Evolutionary conservation across 1,140 invertebrate species (phyloP), one percentile per base, ranked within the genome.

Genomic region (Temnothorax curvispinosus): DNA sequence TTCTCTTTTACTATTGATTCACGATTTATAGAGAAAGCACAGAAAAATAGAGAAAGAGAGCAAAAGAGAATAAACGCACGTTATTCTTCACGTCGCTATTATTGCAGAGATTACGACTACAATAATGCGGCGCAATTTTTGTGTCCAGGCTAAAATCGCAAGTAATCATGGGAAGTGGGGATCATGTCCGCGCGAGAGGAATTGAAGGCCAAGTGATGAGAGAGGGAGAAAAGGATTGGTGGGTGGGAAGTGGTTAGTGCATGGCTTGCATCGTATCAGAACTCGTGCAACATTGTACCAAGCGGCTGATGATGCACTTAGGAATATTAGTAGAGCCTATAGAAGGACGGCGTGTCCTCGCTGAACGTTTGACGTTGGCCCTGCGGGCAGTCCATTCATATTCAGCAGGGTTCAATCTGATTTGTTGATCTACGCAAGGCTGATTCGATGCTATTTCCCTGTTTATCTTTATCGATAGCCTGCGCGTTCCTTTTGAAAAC

Each of bases 271-370:
- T 88, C 86, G 87, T 90, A 92, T 92, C 88, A 89, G 88, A 89
- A 87, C 85, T 91, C 72, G 88, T 89, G 87, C 89, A 93, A 90
- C 71, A 82, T 87, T 86, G 88, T 82, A 82, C 60, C 90, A 92
- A 93, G 82, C 91, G 90, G 87, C 92, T 93, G 92, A 93, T 92
- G 92, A 93, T 93, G 93, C 93, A 94, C 93, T 94, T 94, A 94
- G 92, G 89, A 91, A 93, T 94, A 94, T 94, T 94, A 94, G 92
- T 93, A 93, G 92, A 93, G 90, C 88, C 87, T 71, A 90, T 90
- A 69, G 90, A 89, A 89, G 41, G 58, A 35, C 18, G 11, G 41
- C 21, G 50, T 78, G 88, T 87, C 84, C 77, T 89, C 71, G 47
- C 13, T 60, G 69, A 60, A 32, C 54, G 38, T 84, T 75, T 62